Evolutionary conservation across 2,888 invertebrate genomes (phyloP).

Genomic region (Elegia similella): DNA sequence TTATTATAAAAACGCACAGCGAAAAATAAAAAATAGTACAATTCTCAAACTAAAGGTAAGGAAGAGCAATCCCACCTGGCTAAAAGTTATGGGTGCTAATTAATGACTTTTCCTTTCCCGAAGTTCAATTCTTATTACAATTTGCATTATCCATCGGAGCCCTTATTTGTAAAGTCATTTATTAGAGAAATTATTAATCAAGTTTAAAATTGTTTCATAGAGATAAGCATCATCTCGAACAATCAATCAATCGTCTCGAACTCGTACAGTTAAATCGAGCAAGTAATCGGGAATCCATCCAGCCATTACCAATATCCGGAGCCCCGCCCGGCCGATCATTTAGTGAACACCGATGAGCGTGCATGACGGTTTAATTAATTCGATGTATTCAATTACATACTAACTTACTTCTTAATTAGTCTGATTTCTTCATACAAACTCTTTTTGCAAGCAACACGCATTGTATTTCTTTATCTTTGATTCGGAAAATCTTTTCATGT

Average conservation of each 20-base stretch:
- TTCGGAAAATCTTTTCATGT: too few relatives aligned
- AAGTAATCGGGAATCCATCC: constrained; percentile 48
- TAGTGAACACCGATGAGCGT: constrained; percentile 30
- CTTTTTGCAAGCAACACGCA: not conserved
- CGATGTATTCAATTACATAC: constrained; percentile 20
- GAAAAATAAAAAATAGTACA: too few relatives aligned
- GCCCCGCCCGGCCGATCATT: constrained; percentile 40
- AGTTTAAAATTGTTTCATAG: constrained; percentile 44
- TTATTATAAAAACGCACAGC: too few relatives aligned
- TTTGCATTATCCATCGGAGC: constrained; percentile 2
- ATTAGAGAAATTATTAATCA: constrained; percentile 49
- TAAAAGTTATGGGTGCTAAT: too few relatives aligned
- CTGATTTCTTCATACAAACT: not conserved
- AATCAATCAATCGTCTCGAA: constrained; percentile 52
- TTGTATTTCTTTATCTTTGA: too few relatives aligned
- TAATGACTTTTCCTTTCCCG: too few relatives aligned
- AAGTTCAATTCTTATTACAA: not conserved
- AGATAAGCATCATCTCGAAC: constrained; percentile 52
- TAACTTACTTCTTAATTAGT: constrained; percentile 1
- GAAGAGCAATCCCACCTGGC: too few relatives aligned
- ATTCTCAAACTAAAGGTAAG: too few relatives aligned
- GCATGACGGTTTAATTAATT: constrained; percentile 25
- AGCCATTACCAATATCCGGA: constrained; percentile 44
- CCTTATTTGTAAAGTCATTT: constrained; percentile 25
- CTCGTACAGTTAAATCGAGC: constrained; percentile 40